phyloP scores from a whole-genome alignment of 2,797 vertebrate species.

The Bovichtus variegatus region DNA sequence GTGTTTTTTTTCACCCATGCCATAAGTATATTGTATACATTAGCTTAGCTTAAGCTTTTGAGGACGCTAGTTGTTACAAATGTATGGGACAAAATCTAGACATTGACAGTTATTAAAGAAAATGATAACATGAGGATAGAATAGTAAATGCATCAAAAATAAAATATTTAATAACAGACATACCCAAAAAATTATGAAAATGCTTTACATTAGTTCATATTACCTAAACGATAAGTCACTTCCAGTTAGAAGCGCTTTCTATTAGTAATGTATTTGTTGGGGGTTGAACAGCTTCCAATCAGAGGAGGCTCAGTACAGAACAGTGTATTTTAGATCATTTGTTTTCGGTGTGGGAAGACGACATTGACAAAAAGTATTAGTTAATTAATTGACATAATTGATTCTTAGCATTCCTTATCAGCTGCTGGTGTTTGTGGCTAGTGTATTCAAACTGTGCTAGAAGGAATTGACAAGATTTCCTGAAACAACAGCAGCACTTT shows the following conservation, averaged over 20 bases:
- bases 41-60: too few relatives aligned
- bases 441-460: not conserved
- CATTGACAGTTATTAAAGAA: not conserved
- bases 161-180: not conserved
- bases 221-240: not conserved
- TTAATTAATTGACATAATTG: not conserved
- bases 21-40: not conserved
- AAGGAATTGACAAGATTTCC: not conserved
- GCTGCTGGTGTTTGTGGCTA: not conserved
- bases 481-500: not conserved
- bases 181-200: too few relatives aligned
- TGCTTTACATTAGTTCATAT: too few relatives aligned
- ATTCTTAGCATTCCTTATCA: not conserved
- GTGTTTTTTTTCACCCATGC: not conserved
- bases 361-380: not conserved
- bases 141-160: not conserved
- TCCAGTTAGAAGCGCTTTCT: not conserved
- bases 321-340: not conserved
- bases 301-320: not conserved
- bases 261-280: not conserved
- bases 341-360: slow-evolving; percentile 2
- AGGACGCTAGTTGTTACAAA: not conserved
- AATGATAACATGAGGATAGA: not conserved
- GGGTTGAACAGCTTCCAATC: not conserved
- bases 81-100: not conserved